Evolutionary conservation across 2,888 invertebrate species (phyloP), one percentile per base, ranked within the genome.

Genomic region (Trissolcus japonicus): DNA sequence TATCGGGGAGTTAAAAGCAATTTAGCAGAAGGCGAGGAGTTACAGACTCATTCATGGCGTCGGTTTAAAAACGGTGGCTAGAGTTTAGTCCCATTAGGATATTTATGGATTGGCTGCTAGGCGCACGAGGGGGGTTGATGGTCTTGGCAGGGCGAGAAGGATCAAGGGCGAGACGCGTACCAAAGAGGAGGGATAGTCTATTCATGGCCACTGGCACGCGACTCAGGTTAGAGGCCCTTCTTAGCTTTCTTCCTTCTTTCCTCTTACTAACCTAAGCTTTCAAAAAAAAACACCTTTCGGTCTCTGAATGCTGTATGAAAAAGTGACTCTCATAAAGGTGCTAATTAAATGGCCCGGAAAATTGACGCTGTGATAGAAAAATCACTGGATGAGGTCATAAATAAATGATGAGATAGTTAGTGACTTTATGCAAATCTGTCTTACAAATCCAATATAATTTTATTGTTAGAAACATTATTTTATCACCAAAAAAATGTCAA

Each of bases 11-110:
- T 76, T 55, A 63, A 73, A 71, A 71, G 68, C 76, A 80, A 72
- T 78, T 78, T 72, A 74, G 65, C 71, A 71, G 62, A 57, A 53
- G 74, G 67, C 48, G 66, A 66, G 55, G 55, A 73, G 72, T 67
- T 60, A 62, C 35, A 67, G 66, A 80, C 68, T 80, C 76, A 79
- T 80, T 80, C 80, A 77, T 69, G 71, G 79, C 72, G 79, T 81
- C 82, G 80, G 75, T 74, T 80, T 78, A 71, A 80, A 81, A 81
- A 79, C 74, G 79, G 76, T 74, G 82, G 82, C 83, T 83, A 84
- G 82, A 80, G 84, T 84, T 86, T 83, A 84, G 84, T 77, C 82
- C 86, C 82, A 85, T 86, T 86, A 86, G 83, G 84, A 83, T 87
- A 87, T 86, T 87, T 86, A 86, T 86, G 84, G 84, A 86, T 86